Conservation (phyloP, 2,888 invertebrate genomes). For the Strigamia crassipes region DNA sequence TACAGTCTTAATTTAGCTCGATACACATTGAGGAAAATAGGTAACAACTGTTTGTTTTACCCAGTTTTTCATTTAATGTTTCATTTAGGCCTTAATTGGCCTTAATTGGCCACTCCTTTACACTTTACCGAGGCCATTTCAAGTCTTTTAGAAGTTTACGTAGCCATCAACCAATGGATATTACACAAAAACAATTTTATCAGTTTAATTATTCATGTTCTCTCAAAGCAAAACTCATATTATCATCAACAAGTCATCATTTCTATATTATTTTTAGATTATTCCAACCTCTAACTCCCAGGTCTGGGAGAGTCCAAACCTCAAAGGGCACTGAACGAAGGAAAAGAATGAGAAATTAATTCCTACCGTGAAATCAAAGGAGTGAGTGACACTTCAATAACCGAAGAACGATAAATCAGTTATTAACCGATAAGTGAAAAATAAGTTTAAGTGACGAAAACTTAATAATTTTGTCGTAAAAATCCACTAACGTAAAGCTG, state of each 20-base stretch:
- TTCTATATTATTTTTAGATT: not conserved
- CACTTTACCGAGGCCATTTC: not conserved
- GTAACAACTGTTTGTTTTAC: not conserved
- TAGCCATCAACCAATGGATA: too few species aligned
- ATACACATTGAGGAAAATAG: not conserved
- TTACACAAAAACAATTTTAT: too few species aligned
- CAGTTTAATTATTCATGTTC: too few species aligned
- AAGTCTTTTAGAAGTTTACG: too few species aligned
- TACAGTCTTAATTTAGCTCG: not conserved
- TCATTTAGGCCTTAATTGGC: not conserved
- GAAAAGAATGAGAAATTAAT: not conserved
- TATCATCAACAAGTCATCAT: not conserved
- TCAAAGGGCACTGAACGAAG: not conserved
- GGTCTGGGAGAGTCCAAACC: not conserved
- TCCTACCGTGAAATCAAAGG: not conserved
- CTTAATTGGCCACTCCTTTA: slow-evolving; percentile 1
- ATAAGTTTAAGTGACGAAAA: too few species aligned
- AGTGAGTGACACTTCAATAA: not conserved
- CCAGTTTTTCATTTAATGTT: not conserved
- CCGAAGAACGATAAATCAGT: not conserved
- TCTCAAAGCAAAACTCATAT: too few species aligned
- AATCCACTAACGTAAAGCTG: too few species aligned
- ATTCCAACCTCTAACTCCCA: not conserved
- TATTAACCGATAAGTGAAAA: too few species aligned
- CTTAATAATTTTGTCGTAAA: too few species aligned